phyloP scores from a whole-genome alignment of 2,797 vertebrate genomes.

The Pseudomugil gertrudae region DNA sequence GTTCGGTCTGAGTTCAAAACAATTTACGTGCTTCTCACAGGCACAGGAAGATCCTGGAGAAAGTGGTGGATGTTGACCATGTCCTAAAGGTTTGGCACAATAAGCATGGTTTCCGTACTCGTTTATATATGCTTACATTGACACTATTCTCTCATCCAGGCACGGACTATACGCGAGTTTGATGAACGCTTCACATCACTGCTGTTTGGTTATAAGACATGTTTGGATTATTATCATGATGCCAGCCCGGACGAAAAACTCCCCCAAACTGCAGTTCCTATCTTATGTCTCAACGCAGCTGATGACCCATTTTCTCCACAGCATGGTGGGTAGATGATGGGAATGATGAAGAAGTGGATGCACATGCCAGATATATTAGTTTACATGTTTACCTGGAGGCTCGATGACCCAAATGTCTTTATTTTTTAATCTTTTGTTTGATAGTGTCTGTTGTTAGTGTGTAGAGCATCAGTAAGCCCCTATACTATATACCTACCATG shows the following conservation, averaged over 20 bases:
- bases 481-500: too few relatives aligned
- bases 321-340: constrained; percentile 61
- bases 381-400: not conserved
- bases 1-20: not conserved
- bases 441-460: not conserved
- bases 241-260: constrained; percentile 83
- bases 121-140: fast-evolving
- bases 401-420: too few relatives aligned
- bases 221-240: constrained; percentile 80
- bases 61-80: constrained; percentile 81
- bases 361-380: not conserved
- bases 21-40: constrained; percentile 65
- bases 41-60: constrained; percentile 82
- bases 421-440: too few relatives aligned
- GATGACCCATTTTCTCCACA: constrained; percentile 88
- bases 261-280: constrained; percentile 75
- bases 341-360: not conserved
- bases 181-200: constrained; percentile 84
- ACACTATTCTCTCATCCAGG: constrained; percentile 59
- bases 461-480: not conserved
- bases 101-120: fast-evolving
- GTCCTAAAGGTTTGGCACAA: constrained; percentile 79
- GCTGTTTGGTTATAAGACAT: constrained; percentile 84
- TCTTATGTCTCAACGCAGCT: constrained; percentile 86
- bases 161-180: constrained; percentile 83